Evolutionary conservation across 2,888 invertebrate species (phyloP), one percentile per base, ranked within the genome.

Genomic region (Sphecodes monilicornis): DNA sequence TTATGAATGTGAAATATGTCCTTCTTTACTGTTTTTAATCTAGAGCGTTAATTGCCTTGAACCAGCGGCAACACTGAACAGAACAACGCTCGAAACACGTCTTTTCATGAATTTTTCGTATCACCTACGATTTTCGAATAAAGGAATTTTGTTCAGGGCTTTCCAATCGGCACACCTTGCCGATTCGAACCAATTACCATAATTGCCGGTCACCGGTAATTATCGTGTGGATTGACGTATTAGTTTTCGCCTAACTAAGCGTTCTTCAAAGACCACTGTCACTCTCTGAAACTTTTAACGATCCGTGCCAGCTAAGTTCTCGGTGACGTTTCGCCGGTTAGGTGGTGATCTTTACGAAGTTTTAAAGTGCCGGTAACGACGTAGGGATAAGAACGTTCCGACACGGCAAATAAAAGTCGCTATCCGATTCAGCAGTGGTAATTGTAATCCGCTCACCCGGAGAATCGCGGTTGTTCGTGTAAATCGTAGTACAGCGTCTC

Each of bases 361-460:
- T 57, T 73, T 60, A 22, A 68, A 39, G 39, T 39, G 68, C 10
- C 66, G 68, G 57, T 43, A 80, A 60, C 68, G 29, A 69, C 41
- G 68, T 57, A 41, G 26, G 60, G 36, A 57, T 29, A 29, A 29
- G 46, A 66, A 5, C 22, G 26, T n/a, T 36, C 3, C 26, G 41
- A 69, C 54, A 13, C 46, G 50, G 54, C n/a, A 41, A 73, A 70
- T 43, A 43, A 77, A n/a, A 68, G 22, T 70, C 69, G 13, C 41
- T n/a, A 29, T 57, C 43, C 36, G 75, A 76, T 76, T 76, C 76
- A 73, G 72, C 72, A n/a, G 32, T n/a, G 68, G 76, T 54, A 76
- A 80, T 76, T 73, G 39, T 64, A 64, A 82, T 81, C 60, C 57
- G 74, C 29, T 66, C 18, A 39, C 16, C 60, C 41, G 60, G n/a